These are phyloP conservation scores for Ectobius pallidus DNA, from an alignment of 2,888 invertebrate genomes.

Conservation along the genomic window DNA sequence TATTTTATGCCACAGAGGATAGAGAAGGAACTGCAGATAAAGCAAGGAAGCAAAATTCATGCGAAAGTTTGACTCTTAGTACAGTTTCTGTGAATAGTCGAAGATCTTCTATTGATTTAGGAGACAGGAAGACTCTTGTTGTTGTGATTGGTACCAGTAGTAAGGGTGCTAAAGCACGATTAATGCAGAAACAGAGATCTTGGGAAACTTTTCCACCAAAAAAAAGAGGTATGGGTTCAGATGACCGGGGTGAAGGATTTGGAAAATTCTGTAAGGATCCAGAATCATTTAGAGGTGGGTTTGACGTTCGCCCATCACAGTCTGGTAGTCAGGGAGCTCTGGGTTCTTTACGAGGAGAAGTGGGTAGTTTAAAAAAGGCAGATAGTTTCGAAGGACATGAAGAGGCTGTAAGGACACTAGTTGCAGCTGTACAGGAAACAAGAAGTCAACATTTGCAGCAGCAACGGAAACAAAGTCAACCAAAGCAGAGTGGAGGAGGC, in stretches of 20 bases:
- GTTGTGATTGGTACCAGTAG: conserved; percentile 56
- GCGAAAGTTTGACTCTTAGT: conserved; percentile 60
- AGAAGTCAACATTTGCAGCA: conserved; percentile 53
- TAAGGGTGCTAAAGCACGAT: conserved; percentile 43
- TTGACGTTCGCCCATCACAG: conserved; percentile 44
- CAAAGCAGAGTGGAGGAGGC: conserved; percentile 43
- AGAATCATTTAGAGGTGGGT: conserved; percentile 50
- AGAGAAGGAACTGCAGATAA: conserved; percentile 47
- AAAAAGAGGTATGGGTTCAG: conserved; percentile 46
- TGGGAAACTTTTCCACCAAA: conserved; percentile 69
- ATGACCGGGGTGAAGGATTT: conserved; percentile 37
- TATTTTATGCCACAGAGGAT: conserved; percentile 56
- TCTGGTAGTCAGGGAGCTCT: conserved; percentile 40
- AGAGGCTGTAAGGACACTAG: conserved; percentile 69
- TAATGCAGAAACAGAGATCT: conserved; percentile 65
- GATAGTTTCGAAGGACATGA: conserved; percentile 74
- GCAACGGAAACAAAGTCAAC: conserved; percentile 54
- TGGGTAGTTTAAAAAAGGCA: conserved; percentile 60
- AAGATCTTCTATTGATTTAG: conserved; percentile 59
- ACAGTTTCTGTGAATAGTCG: conserved; percentile 60
- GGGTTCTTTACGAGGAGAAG: conserved; percentile 45
- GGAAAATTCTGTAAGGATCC: conserved; percentile 49
- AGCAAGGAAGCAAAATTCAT: conserved; percentile 56
- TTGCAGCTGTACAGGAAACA: conserved; percentile 70
- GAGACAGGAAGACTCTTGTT: conserved; percentile 60